These are phyloP conservation scores for Chirona hameri DNA, from an alignment of 2,888 invertebrate genomes.

Conservation along the genomic window DNA sequence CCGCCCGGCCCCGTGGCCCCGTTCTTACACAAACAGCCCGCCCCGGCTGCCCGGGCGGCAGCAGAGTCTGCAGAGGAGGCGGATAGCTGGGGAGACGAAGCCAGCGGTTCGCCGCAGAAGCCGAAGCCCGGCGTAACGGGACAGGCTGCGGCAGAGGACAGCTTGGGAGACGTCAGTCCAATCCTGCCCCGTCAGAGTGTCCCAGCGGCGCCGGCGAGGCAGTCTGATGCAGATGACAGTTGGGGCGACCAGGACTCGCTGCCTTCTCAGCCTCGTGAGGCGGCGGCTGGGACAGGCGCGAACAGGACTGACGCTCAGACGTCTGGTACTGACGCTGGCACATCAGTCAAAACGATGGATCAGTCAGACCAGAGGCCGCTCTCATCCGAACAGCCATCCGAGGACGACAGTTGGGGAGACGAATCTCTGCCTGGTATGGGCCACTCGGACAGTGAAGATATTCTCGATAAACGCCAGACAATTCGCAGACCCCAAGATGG, in stretches of 20 bases:
- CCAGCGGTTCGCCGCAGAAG: background rate
- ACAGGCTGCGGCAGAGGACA: background rate
- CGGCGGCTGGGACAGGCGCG: too few species aligned
- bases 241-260: background rate
- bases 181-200: background rate
- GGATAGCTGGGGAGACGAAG: background rate
- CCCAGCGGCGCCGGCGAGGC: too few species aligned
- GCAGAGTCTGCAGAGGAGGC: background rate
- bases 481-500: background rate
- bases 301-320: too few species aligned
- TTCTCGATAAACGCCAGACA: background rate
- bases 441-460: too few species aligned
- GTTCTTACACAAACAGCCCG: background rate
- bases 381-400: background rate
- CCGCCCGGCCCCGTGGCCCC: background rate
- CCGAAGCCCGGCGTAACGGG: background rate
- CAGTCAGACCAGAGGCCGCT: too few species aligned
- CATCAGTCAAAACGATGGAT: too few species aligned
- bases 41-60: too few species aligned
- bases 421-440: too few species aligned
- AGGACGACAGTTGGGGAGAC: background rate
- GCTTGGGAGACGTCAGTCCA: constrained; percentile 1
- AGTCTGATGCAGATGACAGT: background rate
- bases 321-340: too few species aligned
- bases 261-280: background rate